phyloP scores from a whole-genome alignment of 2,888 invertebrate species.

The Polia nebulosa region DNA sequence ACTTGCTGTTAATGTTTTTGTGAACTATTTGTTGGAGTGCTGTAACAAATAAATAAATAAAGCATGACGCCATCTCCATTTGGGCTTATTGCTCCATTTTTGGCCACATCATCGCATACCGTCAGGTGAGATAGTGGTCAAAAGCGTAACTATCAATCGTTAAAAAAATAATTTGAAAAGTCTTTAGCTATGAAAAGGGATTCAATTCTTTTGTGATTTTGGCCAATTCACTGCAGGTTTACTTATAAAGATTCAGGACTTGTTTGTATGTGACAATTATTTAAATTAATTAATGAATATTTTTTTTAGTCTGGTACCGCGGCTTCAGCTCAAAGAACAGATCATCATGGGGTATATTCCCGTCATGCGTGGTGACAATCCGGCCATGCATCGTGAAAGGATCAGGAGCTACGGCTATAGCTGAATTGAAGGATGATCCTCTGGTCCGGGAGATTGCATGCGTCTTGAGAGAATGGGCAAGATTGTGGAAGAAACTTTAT shows the following conservation, averaged over 20 bases:
- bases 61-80: too few species aligned
- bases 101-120: too few species aligned
- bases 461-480: constrained; percentile 98
- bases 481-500: constrained; percentile 97
- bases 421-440: constrained; percentile 96
- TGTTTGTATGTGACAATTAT: neutral
- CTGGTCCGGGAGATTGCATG: constrained; percentile 97
- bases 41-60: too few species aligned
- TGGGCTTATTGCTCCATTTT: too few species aligned
- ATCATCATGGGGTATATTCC: constrained; percentile 90
- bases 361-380: constrained; percentile 94
- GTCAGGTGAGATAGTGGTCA: too few species aligned
- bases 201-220: neutral
- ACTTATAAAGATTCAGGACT: neutral
- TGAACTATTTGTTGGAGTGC: too few species aligned
- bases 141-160: too few species aligned
- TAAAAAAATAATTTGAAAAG: too few species aligned
- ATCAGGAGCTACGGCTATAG: constrained; percentile 95
- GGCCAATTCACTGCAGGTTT: neutral
- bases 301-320: constrained; percentile 94
- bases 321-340: constrained; percentile 95
- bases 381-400: constrained; percentile 95
- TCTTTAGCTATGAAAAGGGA: neutral
- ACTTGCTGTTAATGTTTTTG: too few species aligned
- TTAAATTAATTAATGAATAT: neutral